Percentiles rank a stretch among this genome's conserved stretches.
Conservation (phyloP, 23 tunicate species). For the Halocynthia roretzi region DNA sequence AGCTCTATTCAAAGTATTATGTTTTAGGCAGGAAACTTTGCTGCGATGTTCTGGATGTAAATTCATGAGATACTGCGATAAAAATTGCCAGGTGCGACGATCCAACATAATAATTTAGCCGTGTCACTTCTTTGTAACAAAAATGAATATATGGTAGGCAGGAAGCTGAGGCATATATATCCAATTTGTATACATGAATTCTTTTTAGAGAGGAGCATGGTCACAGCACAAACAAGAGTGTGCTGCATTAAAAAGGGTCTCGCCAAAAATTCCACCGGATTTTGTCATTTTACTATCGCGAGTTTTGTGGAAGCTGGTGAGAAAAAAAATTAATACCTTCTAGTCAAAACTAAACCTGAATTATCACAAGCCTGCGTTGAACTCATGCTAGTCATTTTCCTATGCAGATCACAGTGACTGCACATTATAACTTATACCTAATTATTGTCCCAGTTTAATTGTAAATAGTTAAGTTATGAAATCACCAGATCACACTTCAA, state of each 20-base stretch:
- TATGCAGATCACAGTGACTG: no score
- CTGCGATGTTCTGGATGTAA: conserved; percentile 86
- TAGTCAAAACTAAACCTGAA: no score
- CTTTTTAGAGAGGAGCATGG: conserved; percentile 74
- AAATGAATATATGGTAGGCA: not conserved
- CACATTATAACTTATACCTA: no score
- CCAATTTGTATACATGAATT: not conserved
- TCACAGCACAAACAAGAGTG: conserved; percentile 70
- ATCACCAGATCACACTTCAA: no score
- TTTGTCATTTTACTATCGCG: conserved; percentile 63
- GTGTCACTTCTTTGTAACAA: not conserved
- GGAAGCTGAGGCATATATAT: not conserved
- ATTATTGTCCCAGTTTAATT: no score
- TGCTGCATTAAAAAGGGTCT: conserved; percentile 54
- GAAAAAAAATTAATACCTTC: not conserved
- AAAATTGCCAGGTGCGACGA: conserved; percentile 52
- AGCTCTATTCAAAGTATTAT: not conserved
- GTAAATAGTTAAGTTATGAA: no score
- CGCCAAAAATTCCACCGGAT: conserved; percentile 82
- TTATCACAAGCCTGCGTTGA: no score
- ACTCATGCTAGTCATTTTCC: no score
- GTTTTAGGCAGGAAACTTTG: conserved; percentile 44
- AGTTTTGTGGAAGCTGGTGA: conserved; percentile 66
- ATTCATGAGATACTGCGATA: conserved; percentile 70
- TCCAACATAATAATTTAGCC: not conserved